phyloP scores from a whole-genome alignment of 1,140 invertebrate species.

The Zaprionus tsacasi region DNA sequence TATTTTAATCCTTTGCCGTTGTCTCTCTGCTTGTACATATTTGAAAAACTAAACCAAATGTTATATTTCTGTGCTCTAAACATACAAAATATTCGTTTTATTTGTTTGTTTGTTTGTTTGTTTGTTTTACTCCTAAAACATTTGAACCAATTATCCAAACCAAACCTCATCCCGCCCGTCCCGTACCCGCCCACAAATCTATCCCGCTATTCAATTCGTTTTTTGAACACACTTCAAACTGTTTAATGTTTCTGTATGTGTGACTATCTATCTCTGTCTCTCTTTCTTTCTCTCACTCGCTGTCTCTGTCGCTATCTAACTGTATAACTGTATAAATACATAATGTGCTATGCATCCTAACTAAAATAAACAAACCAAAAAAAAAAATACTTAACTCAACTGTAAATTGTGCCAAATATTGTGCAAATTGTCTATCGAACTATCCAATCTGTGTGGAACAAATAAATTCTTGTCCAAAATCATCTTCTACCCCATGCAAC shows the following conservation, averaged over 20 bases:
- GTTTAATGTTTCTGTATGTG: slow-evolving; percentile 76
- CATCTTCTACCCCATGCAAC: slow-evolving; percentile 80
- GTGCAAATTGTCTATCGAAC: slow-evolving; percentile 25
- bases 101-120: slow-evolving; percentile 1
- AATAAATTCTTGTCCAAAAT: slow-evolving; percentile 84
- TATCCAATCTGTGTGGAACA: slow-evolving; percentile 71
- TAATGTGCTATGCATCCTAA: slow-evolving; percentile 67
- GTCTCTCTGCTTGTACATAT: slow-evolving; percentile 38
- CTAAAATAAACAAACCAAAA: slow-evolving; percentile 31
- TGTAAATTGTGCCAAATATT: slow-evolving; percentile 53
- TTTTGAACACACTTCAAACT: slow-evolving; percentile 55
- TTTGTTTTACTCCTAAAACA: neutral
- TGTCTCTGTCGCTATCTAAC: slow-evolving; percentile 74
- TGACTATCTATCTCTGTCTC: slow-evolving; percentile 76
- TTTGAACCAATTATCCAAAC: neutral
- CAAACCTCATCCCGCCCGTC: neutral
- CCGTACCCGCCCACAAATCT: neutral
- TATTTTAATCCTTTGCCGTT: slow-evolving; percentile 13
- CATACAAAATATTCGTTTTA: slow-evolving; percentile 14
- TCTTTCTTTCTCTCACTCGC: slow-evolving; percentile 70
- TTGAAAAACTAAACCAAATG: slow-evolving; percentile 1
- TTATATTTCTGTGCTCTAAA: slow-evolving; percentile 25
- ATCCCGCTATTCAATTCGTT: slow-evolving; percentile 2
- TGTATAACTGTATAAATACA: slow-evolving; percentile 66
- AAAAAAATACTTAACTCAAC: slow-evolving; percentile 24